Base-by-base conservation (phyloP, 1,140 invertebrate genomes). In the Saccostrea echinata region DNA sequence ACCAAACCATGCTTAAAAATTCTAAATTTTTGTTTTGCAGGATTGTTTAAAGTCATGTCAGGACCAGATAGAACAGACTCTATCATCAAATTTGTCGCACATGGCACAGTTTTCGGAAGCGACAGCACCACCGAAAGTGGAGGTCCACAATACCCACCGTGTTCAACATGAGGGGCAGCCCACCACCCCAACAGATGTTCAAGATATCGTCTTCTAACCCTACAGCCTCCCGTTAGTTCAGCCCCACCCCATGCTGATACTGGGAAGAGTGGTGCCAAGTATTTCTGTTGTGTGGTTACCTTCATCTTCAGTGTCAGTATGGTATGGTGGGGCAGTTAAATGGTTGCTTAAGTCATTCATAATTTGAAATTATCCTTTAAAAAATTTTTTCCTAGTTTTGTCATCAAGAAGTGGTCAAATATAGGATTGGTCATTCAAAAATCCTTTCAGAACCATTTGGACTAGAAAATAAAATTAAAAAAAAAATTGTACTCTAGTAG, bases 161-260 rank as follows among this genome's bases (percentile, higher is more conserved):
- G 57, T 88, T 71, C 88, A 90, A 86, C 88, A 90, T 91, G 88
- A 96, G 93, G 96, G 96, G 91, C 97, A 97, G 94, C 97, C 97
- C 64, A 96, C 96, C 88, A 98, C 97, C 33, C 97, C 97, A 71
- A 97, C 97, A 87, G 97, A 97, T 94, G 97, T 98, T 83, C 89
- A 92, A 51, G 93, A 94, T 89, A 93, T 94, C 85, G 87, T 90
- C 30, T 93, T 92, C 85, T 91, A 89, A 89, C 35, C 18, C 81
- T 3, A 27, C 43, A 33, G 8, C 51, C 51, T 51, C 81, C 51
- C 35, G 43, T 33, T 82, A 13, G 30, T 2, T n/a, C 30, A n/a
- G 21, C 80, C 16, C 35, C 35, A 1, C 51, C 81, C 71, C n/a
- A 11, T 82, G n/a, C 55, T 84, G 51, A 57, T 21, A 18, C 27